phyloP scores from a whole-genome alignment of 1,140 invertebrate genomes.

The Thaumatotibia leucotreta region DNA sequence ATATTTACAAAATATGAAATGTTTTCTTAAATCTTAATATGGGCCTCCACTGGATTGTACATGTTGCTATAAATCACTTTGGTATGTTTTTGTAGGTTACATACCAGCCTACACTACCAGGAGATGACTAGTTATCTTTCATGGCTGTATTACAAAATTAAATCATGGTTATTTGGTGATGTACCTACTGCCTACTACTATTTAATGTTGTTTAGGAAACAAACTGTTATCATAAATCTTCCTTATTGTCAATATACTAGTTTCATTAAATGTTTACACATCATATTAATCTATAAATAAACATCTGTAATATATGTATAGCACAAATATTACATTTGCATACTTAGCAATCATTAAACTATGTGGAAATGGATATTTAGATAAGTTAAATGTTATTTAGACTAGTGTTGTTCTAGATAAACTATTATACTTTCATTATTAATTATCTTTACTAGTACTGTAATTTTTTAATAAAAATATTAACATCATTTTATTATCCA shows the following conservation, averaged over 20 bases:
- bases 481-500: constrained; percentile 25
- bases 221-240: no score
- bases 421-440: no score
- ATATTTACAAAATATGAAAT: no score
- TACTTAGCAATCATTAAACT: background rate
- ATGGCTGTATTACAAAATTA: background rate
- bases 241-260: no score
- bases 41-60: no score
- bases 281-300: background rate
- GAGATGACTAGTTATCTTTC: background rate
- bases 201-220: background rate
- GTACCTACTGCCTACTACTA: background rate
- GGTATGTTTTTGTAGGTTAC: background rate
- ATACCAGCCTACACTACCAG: background rate
- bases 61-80: no score
- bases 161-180: background rate
- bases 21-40: no score
- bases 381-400: background rate
- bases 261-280: background rate
- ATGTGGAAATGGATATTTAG: background rate
- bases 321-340: background rate
- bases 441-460: background rate
- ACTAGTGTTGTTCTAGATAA: background rate
- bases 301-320: background rate
- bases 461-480: background rate